These are phyloP conservation scores for Philereme vetulata DNA, from an alignment of 2,888 invertebrate species.

Conservation along the genomic window DNA sequence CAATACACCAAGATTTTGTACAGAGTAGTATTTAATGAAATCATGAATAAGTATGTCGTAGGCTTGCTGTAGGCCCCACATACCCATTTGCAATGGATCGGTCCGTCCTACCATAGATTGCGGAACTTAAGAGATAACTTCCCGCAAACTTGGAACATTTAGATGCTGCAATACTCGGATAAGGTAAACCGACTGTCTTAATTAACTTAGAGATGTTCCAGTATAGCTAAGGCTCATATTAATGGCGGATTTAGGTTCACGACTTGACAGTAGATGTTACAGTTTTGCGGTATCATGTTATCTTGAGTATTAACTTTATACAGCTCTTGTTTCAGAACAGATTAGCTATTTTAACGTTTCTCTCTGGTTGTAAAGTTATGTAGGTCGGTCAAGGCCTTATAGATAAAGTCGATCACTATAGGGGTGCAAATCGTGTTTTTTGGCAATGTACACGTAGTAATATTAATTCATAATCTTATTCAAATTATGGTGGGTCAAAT, in stretches of 20 bases:
- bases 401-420: too few relatives aligned
- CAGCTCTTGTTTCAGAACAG: conserved; percentile 20
- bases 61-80: too few relatives aligned
- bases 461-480: too few relatives aligned
- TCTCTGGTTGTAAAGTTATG: background rate
- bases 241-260: conserved; percentile 51
- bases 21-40: too few relatives aligned
- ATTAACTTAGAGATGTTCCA: conserved; percentile 71
- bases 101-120: conserved; percentile 77
- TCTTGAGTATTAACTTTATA: conserved; percentile 23
- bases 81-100: conserved; percentile 75
- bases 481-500: too few relatives aligned
- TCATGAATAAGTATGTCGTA: too few relatives aligned
- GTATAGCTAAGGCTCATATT: conserved; percentile 58
- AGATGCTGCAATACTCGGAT: conserved; percentile 79
- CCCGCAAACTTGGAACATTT: conserved; percentile 77
- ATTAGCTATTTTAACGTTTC: conserved; percentile 14
- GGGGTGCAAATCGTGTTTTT: too few relatives aligned
- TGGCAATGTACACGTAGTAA: too few relatives aligned
- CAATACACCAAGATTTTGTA: too few relatives aligned
- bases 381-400: background rate
- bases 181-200: conserved; percentile 78
- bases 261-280: conserved; percentile 33
- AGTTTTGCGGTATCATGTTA: conserved; percentile 26
- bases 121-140: conserved; percentile 78